Evolutionary conservation across 2,888 invertebrate species (phyloP).

Genomic region (Argyresthia goedartella): DNA sequence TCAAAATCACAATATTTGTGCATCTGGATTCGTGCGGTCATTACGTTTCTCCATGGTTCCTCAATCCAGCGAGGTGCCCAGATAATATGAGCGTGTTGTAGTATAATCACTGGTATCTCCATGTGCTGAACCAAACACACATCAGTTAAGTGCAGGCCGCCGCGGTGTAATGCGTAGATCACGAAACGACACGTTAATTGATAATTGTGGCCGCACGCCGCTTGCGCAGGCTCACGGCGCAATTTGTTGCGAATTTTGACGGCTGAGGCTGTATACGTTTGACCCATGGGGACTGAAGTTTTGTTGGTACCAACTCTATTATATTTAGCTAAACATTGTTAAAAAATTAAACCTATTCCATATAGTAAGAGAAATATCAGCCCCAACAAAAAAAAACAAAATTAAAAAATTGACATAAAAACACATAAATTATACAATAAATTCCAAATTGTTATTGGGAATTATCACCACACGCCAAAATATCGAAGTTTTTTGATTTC

Average conservation of each 20-base stretch:
- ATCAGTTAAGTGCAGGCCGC: background rate
- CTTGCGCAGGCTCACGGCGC: slow-evolving; percentile 13
- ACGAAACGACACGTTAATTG: slow-evolving; percentile 31
- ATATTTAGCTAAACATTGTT: background rate
- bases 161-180: slow-evolving; percentile 16
- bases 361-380: no score
- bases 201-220: slow-evolving; percentile 22
- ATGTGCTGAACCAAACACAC: slow-evolving; percentile 1
- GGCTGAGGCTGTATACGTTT: background rate
- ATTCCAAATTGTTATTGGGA: no score
- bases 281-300: background rate
- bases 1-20: no score
- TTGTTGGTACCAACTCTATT: background rate
- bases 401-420: no score
- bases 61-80: no score
- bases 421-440: no score
- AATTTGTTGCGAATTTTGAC: background rate
- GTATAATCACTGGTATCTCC: no score
- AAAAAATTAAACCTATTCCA: no score
- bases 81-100: no score
- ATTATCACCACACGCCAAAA: background rate
- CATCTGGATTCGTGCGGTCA: no score
- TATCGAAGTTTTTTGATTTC: background rate
- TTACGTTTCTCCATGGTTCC: no score
- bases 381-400: no score